phyloP scores from a whole-genome alignment of 2,113 vertebrate species.

The Fulica atra region DNA sequence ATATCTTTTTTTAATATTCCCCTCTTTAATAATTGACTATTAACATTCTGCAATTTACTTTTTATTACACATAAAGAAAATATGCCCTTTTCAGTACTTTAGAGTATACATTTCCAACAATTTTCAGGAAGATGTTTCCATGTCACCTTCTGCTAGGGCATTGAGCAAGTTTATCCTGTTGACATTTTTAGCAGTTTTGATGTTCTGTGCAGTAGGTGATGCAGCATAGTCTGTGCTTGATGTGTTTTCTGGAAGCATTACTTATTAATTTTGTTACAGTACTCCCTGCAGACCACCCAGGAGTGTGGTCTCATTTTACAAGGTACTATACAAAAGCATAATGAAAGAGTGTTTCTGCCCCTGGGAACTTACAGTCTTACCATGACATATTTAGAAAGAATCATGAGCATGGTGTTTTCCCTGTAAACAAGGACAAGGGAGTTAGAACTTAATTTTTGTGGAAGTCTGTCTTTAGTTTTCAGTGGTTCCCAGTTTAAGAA shows the following conservation, averaged over 20 bases:
- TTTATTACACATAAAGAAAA: neutral
- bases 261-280: constrained; percentile 2
- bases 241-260: constrained; percentile 12
- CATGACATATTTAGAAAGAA: neutral
- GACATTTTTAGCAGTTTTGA: neutral
- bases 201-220: neutral
- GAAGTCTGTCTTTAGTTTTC: neutral
- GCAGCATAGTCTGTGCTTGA: neutral
- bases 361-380: neutral
- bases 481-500: neutral
- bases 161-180: neutral
- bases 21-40: neutral
- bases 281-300: neutral
- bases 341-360: neutral
- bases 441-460: neutral
- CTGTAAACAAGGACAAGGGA: neutral
- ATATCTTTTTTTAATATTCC: neutral
- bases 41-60: neutral
- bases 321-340: neutral
- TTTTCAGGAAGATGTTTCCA: neutral
- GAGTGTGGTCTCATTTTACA: neutral
- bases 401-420: neutral
- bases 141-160: neutral
- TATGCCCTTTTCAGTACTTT: neutral
- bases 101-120: neutral